A percentile compares a stretch with the other conserved stretches of the same genome.
phyloP scores from a whole-genome alignment of 1,140 invertebrate genomes.

The Agrilus planipennis region DNA sequence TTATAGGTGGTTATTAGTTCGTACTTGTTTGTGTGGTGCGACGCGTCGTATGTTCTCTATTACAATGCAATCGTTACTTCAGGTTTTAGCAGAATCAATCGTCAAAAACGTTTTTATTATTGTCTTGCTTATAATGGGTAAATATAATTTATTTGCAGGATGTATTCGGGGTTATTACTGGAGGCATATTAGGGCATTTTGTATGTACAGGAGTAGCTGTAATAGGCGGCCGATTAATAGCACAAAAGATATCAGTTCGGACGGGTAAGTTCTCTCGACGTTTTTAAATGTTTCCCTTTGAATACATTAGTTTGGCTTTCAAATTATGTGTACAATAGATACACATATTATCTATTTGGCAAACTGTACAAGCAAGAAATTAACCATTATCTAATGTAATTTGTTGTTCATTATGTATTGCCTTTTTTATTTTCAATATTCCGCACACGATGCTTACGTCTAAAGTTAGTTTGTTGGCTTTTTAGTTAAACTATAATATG shows the following conservation, averaged over 20 bases:
- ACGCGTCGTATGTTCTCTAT: no score
- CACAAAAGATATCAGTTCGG: conserved; percentile 87
- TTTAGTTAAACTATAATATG: conserved; percentile 12
- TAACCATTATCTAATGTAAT: background rate
- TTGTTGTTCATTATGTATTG: background rate
- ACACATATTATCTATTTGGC: background rate
- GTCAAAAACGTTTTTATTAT: no score
- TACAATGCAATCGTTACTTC: no score
- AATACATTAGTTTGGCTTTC: background rate
- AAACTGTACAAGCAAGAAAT: background rate
- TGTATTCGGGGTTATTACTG: conserved; percentile 84
- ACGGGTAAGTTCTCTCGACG: conserved; percentile 48
- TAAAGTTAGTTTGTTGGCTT: background rate
- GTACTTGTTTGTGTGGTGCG: no score
- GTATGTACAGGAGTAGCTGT: conserved; percentile 95
- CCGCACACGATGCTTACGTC: no score
- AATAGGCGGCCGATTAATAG: conserved; percentile 88
- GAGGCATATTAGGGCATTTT: conserved; percentile 85
- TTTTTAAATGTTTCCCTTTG: background rate
- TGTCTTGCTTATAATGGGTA: no score
- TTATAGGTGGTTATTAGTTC: no score
- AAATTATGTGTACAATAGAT: no score
- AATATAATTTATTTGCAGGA: conserved; percentile 52
- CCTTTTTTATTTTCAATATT: no score
- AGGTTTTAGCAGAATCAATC: no score